Conservation (phyloP, 2,113 vertebrate species). For the Actenoides lindsayi region DNA sequence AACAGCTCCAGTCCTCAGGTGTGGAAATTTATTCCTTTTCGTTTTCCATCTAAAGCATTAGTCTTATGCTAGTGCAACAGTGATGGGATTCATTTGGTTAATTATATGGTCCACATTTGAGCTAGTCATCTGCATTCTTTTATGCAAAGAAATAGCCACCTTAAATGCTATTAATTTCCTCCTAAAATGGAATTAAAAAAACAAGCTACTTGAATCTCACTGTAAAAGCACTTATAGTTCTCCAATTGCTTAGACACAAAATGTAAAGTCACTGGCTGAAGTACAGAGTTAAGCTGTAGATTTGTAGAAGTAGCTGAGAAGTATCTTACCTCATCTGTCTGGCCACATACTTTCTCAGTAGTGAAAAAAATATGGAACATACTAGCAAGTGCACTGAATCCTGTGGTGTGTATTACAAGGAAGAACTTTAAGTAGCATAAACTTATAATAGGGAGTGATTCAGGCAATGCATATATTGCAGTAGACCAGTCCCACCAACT, state of each 20-base stretch:
- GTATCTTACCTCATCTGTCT: conserved; percentile 10
- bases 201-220: neutral
- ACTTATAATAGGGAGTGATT: neutral
- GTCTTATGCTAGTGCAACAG: neutral
- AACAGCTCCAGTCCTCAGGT: neutral
- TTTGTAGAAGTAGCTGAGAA: conserved; percentile 22
- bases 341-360: neutral
- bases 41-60: neutral
- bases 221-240: neutral
- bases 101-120: neutral
- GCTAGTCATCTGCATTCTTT: neutral
- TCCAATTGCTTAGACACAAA: neutral
- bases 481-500: neutral
- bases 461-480: neutral
- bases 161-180: neutral
- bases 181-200: neutral
- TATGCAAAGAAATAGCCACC: neutral
- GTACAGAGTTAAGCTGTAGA: neutral
- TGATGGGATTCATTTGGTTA: neutral
- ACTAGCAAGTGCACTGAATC: neutral
- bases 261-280: neutral
- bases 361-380: neutral
- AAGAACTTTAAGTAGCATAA: conserved; percentile 5
- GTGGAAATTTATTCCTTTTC: neutral
- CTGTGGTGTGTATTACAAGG: conserved; percentile 21